Evolutionary conservation across 1,140 invertebrate species (phyloP), one percentile per base, ranked within the genome.

Genomic region (Zophobas morio): DNA sequence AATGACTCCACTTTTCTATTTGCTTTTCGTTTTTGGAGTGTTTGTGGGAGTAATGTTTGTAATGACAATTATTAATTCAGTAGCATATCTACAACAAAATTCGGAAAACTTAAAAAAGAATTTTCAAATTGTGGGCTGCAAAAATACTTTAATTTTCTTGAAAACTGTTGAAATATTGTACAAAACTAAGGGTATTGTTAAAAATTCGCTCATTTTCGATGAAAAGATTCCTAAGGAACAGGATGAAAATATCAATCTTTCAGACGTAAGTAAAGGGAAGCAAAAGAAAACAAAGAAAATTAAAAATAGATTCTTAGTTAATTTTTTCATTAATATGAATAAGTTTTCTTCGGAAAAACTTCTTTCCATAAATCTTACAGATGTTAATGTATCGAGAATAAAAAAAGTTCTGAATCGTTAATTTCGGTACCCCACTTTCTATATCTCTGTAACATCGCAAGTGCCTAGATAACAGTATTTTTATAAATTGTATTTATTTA

Each of bases 281-380:
- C 6, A 73, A 73, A 54, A 6, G 35, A 73, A 73, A 37, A 20
- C n/a, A 6, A 3, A 51, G 3, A 73, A 56, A 54, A 73, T 53
- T 54, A 53, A 36, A 6, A 73, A 73, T 34, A 49, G 36, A 33
- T 73, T 73, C 36, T 46, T 54, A 20, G 6, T 73, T 5, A 73
- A 73, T 6, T 56, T 47, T 42, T 73, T n/a, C 2, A 6, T 73
- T 42, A 73, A 56, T 42, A 34, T 36, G 6, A 56, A 73, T 49
- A 73, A 73, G 33, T 73, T 73, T 53, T 20, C 54, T 6, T 56
- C 3, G 4, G 49, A 54, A 36, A 73, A 53, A 33, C 54, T 73
- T 54, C 46, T 39, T 8, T 37, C 40, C 2, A 32, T 73, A 54
- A 56, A 1, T 37, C 40, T 73, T 56, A 37, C 33, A 6, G 46